phyloP scores from a whole-genome alignment of 2,797 vertebrate species.

The Lacerta agilis region DNA sequence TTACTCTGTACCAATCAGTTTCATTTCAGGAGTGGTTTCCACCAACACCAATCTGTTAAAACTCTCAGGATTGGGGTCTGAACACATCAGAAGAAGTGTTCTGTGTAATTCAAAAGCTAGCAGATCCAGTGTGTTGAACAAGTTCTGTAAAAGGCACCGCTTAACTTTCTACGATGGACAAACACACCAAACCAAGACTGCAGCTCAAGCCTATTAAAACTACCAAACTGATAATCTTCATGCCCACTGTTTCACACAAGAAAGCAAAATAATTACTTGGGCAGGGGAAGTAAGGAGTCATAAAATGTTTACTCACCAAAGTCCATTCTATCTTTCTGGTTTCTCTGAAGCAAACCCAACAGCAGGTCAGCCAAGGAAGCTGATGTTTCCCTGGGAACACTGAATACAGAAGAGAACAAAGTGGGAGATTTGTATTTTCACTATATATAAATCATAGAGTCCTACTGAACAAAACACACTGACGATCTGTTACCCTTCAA shows the following conservation, averaged over 20 bases:
- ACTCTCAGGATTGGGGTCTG: too few species aligned
- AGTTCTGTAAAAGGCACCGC: background rate
- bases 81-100: background rate
- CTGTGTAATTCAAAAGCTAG: background rate
- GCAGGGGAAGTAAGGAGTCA: conserved; percentile 14
- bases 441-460: background rate
- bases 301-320: conserved; percentile 84
- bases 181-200: background rate
- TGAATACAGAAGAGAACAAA: conserved; percentile 63
- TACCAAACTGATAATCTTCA: too few species aligned
- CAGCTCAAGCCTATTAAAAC: too few species aligned
- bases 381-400: conserved; percentile 95
- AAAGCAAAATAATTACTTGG: too few species aligned
- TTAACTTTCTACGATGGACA: too few species aligned
- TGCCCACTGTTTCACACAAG: background rate
- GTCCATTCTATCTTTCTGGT: conserved; percentile 97
- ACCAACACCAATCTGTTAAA: too few species aligned
- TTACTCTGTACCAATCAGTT: too few species aligned
- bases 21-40: too few species aligned
- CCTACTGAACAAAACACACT: background rate
- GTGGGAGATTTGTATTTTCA: background rate
- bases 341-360: conserved; percentile 93
- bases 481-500: background rate
- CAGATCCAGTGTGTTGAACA: background rate
- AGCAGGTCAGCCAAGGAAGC: conserved; percentile 87